A percentile compares a stretch with the other conserved stretches of the same genome.
phyloP scores from a whole-genome alignment of 2,113 vertebrate species.

The Redunca redunca region DNA sequence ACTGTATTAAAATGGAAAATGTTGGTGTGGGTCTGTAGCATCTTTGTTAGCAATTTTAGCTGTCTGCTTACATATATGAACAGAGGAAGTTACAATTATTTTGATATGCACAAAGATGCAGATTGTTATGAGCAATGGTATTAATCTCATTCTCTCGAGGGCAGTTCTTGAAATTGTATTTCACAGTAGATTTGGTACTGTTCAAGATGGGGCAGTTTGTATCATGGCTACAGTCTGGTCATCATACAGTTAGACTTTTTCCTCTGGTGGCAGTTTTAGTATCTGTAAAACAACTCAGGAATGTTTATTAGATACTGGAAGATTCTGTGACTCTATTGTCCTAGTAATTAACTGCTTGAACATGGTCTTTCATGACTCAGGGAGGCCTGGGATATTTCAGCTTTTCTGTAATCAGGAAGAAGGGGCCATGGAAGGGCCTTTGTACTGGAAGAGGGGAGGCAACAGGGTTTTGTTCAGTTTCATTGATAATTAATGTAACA shows the following conservation, averaged over 20 bases:
- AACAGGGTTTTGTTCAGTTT: neutral
- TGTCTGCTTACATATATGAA: neutral
- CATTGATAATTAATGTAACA: neutral
- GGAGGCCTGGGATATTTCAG: neutral
- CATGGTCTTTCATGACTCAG: neutral
- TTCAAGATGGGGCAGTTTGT: neutral
- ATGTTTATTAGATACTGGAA: neutral
- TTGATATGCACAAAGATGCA: neutral
- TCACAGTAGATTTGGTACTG: neutral
- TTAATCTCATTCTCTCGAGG: neutral
- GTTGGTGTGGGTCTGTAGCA: neutral
- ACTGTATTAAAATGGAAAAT: neutral
- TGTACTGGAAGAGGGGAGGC: neutral
- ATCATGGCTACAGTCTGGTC: neutral
- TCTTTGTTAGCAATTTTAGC: neutral
- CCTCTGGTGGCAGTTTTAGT: neutral
- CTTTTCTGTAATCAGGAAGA: neutral
- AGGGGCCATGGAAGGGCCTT: neutral
- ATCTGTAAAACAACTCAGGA: neutral
- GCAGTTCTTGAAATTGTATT: neutral
- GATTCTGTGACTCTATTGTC: neutral
- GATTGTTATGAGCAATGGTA: neutral
- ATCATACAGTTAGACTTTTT: neutral
- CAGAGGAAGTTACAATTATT: neutral
- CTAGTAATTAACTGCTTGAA: neutral